phyloP scores from a whole-genome alignment of 2,888 invertebrate genomes.

The Lymantria monacha region DNA sequence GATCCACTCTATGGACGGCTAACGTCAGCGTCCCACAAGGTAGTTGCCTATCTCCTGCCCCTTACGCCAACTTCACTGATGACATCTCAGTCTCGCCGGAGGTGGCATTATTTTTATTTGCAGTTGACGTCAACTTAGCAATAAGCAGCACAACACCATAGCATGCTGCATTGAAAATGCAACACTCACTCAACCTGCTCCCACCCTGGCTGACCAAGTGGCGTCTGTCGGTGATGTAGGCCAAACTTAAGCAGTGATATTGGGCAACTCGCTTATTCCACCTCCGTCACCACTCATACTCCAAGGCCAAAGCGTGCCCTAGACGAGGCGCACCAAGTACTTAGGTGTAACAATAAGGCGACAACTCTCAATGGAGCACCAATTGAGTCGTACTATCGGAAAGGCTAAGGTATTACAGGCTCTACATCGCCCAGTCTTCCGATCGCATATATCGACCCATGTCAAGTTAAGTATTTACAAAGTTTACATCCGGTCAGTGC shows the following conservation, averaged over 20 bases:
- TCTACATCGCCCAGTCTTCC: background rate
- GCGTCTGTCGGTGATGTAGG: background rate
- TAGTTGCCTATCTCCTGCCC: background rate
- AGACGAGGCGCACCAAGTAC: background rate
- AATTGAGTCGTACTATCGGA: background rate
- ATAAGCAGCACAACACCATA: too few relatives aligned
- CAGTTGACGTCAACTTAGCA: constrained; percentile 2
- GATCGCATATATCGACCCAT: background rate
- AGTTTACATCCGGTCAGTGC: background rate
- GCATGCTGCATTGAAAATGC: too few relatives aligned
- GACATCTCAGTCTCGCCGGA: background rate
- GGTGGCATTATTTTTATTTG: background rate
- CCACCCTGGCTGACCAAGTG: too few relatives aligned
- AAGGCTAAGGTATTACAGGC: background rate
- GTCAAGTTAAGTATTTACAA: background rate
- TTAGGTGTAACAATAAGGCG: background rate
- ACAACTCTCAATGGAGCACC: background rate
- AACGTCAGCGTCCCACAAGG: background rate
- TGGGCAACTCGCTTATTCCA: background rate
- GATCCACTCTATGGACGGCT: background rate
- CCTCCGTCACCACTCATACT: background rate
- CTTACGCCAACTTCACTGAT: background rate
- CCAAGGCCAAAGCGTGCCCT: background rate
- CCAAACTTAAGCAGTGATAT: background rate
- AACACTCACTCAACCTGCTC: too few relatives aligned